Conservation (phyloP, 1,140 invertebrate genomes). For the Ceratosolen fusciceps region DNA sequence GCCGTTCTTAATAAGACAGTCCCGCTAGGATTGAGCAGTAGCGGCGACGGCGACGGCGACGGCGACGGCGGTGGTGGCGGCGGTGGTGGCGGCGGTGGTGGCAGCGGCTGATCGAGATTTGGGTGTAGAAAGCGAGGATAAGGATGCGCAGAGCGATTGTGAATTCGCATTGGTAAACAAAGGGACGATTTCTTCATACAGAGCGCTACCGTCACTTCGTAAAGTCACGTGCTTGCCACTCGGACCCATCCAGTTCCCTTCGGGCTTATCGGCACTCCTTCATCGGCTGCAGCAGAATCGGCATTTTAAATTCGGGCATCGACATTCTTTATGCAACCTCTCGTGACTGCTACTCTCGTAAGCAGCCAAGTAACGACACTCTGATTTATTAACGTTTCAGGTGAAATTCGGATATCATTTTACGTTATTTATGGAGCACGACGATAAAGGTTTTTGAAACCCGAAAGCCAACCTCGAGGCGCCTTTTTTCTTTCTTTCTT, state of each 20-base stretch:
- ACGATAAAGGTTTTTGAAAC: too few species aligned
- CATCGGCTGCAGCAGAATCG: not conserved
- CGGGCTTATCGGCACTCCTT: not conserved
- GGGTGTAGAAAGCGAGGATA: constrained; percentile 20
- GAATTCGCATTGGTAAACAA: constrained; percentile 18
- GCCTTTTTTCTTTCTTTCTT: too few species aligned
- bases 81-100: too few species aligned
- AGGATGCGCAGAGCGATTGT: not conserved
- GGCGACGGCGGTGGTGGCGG: constrained; percentile 6
- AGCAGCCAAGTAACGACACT: not conserved
- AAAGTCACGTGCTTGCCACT: not conserved
- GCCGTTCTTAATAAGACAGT: too few species aligned
- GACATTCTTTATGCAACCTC: not conserved
- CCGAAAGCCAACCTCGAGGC: too few species aligned
- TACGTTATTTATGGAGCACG: not conserved
- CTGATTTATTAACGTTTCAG: not conserved
- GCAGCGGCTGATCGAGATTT: constrained; percentile 7
- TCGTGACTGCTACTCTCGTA: not conserved
- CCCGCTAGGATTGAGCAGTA: constrained; percentile 4
- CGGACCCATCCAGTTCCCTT: not conserved
- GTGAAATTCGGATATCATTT: not conserved
- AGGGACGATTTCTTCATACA: constrained; percentile 4
- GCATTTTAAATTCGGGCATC: not conserved
- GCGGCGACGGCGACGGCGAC: not conserved
- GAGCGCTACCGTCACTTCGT: not conserved